Evolutionary conservation across 2,113 vertebrate genomes (phyloP), one percentile per base, ranked within the genome.

Genomic region (Columbina picui): DNA sequence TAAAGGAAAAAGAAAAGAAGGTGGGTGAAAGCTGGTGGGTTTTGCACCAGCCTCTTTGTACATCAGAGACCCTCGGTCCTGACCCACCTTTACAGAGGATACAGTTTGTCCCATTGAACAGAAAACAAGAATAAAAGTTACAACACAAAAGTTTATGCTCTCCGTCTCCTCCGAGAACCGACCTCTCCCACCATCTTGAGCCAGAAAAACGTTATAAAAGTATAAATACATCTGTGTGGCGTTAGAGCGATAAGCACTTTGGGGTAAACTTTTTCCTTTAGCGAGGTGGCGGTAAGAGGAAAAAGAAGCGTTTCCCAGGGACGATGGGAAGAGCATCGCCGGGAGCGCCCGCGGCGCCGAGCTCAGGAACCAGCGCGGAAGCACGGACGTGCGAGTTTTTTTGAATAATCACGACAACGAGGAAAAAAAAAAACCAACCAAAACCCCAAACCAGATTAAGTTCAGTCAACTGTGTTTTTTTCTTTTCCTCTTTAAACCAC

Each of bases 31-130:
- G 80, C 76, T 3, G 29, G 41, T 1, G 21, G 71, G 41, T 68
- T 95, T 81, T 67, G 83, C 56, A 63, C 89, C 76, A 73, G 84
- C 89, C 79, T 79, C 70, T 65, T 76, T 30, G 59, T 61, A 29
- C 74, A 50, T 43, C 75, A 91, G 88, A 47, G 82, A 88, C 92
- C 75, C 41, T 84, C 1, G n/a, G 83, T 75, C 86, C 88, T 60
- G 68, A 84, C 75, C 55, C 79, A 92, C 94, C 76, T 64, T 74
- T 94, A 98, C 92, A 97, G 97, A 98, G 97, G 96, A 98, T 96
- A 95, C 90, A 96, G 97, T 94, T 97, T 96, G 97, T 97, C 96
- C 97, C 95, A 96, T 10, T 84, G 94, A 97, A 97, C 60, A 89
- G 82, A 97, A 97, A 96, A 89, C 57, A 70, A 95, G 87, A 92